Evolutionary conservation across 2,888 invertebrate genomes (phyloP).

Genomic region (Amphiduros pacificus): DNA sequence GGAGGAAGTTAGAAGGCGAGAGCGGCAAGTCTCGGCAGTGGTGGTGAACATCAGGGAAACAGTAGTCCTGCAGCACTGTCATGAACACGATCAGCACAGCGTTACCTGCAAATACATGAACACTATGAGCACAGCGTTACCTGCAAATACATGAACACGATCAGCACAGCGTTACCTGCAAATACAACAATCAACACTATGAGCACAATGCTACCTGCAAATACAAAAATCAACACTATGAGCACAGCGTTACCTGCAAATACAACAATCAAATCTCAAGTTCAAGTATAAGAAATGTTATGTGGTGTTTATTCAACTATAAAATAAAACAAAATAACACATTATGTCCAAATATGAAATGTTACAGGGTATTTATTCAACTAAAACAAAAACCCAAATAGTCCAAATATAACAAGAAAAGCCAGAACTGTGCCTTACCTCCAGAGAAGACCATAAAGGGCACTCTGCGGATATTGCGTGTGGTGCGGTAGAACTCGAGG

Average conservation of each 20-base stretch:
- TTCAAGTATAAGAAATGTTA: no score
- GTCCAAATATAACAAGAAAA: no score
- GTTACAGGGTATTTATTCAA: no score
- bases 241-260: background rate
- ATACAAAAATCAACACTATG: background rate
- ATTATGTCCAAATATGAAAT: no score
- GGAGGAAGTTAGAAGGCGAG: slow-evolving; percentile 30
- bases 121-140: slow-evolving; percentile 26
- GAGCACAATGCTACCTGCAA: background rate
- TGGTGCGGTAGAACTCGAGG: slow-evolving; percentile 46
- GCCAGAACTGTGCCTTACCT: no score
- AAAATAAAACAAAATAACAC: no score
- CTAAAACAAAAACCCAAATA: no score
- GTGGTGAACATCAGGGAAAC: slow-evolving; percentile 9
- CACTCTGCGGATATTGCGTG: slow-evolving; percentile 39
- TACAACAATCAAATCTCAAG: background rate
- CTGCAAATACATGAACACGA: background rate
- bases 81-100: slow-evolving; percentile 32
- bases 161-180: background rate
- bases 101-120: slow-evolving; percentile 34
- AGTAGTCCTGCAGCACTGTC: slow-evolving; percentile 31
- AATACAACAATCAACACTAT: background rate
- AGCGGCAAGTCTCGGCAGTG: slow-evolving; percentile 25
- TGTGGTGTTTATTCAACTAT: no score
- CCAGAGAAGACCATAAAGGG: slow-evolving; percentile 44